Evolutionary conservation across 2,113 vertebrate genomes (phyloP), one percentile per base, ranked within the genome.

Genomic region (Misgurnus mizolepis): DNA sequence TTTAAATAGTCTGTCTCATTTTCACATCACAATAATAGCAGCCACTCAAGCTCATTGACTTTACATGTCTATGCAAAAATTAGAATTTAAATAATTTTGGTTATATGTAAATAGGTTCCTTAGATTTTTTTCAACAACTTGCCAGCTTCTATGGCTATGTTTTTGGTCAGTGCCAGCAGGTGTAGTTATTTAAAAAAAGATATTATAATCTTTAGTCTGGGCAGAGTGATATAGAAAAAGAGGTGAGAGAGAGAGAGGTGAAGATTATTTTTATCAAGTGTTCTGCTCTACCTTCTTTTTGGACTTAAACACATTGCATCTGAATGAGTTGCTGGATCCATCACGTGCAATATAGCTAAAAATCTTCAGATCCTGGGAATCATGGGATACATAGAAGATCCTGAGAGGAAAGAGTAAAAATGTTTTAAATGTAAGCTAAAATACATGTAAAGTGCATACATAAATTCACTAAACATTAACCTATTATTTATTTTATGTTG

Each of bases 281-380:
- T 4, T 17, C 14, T 62, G 40, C n/a, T 12, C 62, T 81, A 96
- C 93, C 93, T 96, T 96, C 88, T 96, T 95, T 87, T 96, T 96
- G 0, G 95, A 95, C 83, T 94, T 94, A 91, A 97, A 97, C 83
- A 96, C 94, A 0, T 96, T 96, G 79, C 95, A 94, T 69, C 93
- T 92, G 92, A 95, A 95, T 55, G 92, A 93, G 69, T 96, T 95
- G 89, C 85, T 95, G 40, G 93, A 77, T 0, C 94, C 91, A 0
- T 96, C 95, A 84, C 95, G 91, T 0, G 92, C 94, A 0, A 96
- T 95, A 86, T 93, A 96, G 85, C 93, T 95, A 82, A 95, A 95
- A 67, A 93, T 95, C 90, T 97, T 96, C 74, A 95, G 88, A 88
- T 96, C 94, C 86, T 94, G 93, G 0, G 94, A 95, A 87, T 95